Conservation (phyloP, 2,888 invertebrate species). For the Horisme vitalbata region DNA sequence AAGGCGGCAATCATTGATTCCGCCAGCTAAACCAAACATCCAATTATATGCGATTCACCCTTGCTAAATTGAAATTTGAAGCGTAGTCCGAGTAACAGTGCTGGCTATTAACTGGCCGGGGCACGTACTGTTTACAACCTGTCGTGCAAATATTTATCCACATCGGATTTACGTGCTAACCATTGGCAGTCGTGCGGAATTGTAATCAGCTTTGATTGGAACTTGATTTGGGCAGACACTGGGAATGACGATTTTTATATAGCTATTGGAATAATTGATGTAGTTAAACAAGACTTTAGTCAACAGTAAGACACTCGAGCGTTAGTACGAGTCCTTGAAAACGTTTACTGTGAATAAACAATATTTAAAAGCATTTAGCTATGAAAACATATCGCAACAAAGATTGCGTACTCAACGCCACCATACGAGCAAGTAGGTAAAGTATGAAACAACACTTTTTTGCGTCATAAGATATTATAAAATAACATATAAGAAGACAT, state of each 20-base stretch:
- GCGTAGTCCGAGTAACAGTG: slow-evolving; percentile 67
- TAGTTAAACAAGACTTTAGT: too few species aligned
- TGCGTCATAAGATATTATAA: too few species aligned
- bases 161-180: slow-evolving; percentile 76
- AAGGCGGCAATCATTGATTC: slow-evolving; percentile 26
- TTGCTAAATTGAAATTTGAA: slow-evolving; percentile 53
- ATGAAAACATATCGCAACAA: too few species aligned
- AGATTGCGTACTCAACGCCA: too few species aligned
- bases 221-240: slow-evolving; percentile 35
- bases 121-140: slow-evolving; percentile 76
- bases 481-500: too few species aligned
- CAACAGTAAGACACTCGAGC: too few species aligned
- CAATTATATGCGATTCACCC: slow-evolving; percentile 35
- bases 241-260: slow-evolving; percentile 13
- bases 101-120: slow-evolving; percentile 57
- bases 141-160: slow-evolving; percentile 81
- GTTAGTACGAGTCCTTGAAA: too few species aligned
- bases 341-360: too few species aligned
- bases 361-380: too few species aligned
- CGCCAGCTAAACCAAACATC: slow-evolving; percentile 27
- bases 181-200: slow-evolving; percentile 71
- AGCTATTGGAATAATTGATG: slow-evolving; percentile 10
- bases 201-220: slow-evolving; percentile 76
- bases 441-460: too few species aligned
- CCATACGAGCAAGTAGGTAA: too few species aligned